These are phyloP conservation scores for Drosophila picticornis DNA, from an alignment of 2,888 invertebrate genomes.

Conservation along the genomic window DNA sequence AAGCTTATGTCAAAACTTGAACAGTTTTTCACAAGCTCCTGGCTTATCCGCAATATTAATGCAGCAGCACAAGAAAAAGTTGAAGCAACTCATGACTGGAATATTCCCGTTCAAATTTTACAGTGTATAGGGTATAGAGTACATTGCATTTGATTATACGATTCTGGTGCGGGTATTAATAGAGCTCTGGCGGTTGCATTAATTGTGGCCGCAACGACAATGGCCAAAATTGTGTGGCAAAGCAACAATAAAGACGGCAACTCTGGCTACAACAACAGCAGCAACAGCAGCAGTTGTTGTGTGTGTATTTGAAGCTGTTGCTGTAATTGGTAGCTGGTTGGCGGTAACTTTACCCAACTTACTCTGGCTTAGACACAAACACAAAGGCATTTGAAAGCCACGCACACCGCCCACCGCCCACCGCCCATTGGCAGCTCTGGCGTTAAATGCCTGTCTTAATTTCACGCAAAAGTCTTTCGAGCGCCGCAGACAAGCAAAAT, in stretches of 20 bases:
- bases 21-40: background rate
- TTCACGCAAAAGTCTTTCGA: slow-evolving; percentile 62
- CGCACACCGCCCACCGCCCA: slow-evolving; percentile 28
- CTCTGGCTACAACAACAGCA: slow-evolving; percentile 2
- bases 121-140: background rate
- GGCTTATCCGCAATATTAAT: background rate
- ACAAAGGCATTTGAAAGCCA: slow-evolving; percentile 33
- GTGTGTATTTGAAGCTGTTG: slow-evolving; percentile 10
- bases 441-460: slow-evolving; percentile 69
- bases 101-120: background rate
- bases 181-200: slow-evolving; percentile 25
- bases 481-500: slow-evolving; percentile 41
- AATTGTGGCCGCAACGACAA: slow-evolving; percentile 30
- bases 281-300: background rate
- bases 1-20: background rate
- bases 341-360: slow-evolving; percentile 38
- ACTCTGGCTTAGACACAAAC: slow-evolving; percentile 48
- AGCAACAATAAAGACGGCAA: slow-evolving; percentile 8
- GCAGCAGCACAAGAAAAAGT: background rate
- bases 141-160: slow-evolving; percentile 5
- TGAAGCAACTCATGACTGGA: background rate
- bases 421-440: slow-evolving; percentile 29
- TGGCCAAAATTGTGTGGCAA: slow-evolving; percentile 6
- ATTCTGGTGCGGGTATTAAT: slow-evolving; percentile 9
- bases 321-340: slow-evolving; percentile 19